phyloP scores from a whole-genome alignment of 2,888 invertebrate species.

The Onthophagus sagittarius region DNA sequence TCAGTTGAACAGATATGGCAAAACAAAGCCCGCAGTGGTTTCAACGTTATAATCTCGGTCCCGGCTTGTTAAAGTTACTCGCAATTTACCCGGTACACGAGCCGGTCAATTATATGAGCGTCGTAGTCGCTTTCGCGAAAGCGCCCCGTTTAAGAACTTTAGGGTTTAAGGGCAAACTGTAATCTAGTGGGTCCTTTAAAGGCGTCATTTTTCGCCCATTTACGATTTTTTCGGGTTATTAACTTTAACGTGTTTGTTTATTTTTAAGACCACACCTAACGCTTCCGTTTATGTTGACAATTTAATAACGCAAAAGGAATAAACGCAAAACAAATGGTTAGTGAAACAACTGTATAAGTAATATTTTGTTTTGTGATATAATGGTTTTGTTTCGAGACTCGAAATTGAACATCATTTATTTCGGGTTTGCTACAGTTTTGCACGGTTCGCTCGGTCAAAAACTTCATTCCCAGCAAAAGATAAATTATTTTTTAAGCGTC shows the following conservation, averaged over 20 bases:
- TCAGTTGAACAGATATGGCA: neutral
- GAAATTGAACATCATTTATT: neutral
- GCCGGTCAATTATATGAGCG: neutral
- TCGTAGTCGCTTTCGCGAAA: neutral
- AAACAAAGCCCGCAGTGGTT: neutral
- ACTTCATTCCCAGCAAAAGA: neutral
- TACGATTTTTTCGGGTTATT: neutral
- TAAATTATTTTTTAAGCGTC: constrained; percentile 12
- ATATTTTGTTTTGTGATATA: too few relatives aligned
- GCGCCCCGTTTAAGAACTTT: neutral
- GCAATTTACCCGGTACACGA: neutral
- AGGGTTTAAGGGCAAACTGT: neutral
- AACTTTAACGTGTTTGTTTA: too few relatives aligned
- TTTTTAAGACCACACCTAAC: too few relatives aligned
- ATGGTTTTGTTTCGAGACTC: neutral
- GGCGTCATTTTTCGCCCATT: neutral
- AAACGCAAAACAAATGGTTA: too few relatives aligned
- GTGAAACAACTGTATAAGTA: too few relatives aligned
- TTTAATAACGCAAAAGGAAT: too few relatives aligned
- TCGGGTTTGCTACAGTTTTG: neutral
- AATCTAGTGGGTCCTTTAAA: neutral
- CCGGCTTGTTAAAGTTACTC: neutral
- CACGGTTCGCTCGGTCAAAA: neutral
- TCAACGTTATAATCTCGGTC: neutral
- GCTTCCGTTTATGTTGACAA: too few relatives aligned